Conservation (phyloP, 2,113 vertebrate species). For the Sciurus niger region DNA sequence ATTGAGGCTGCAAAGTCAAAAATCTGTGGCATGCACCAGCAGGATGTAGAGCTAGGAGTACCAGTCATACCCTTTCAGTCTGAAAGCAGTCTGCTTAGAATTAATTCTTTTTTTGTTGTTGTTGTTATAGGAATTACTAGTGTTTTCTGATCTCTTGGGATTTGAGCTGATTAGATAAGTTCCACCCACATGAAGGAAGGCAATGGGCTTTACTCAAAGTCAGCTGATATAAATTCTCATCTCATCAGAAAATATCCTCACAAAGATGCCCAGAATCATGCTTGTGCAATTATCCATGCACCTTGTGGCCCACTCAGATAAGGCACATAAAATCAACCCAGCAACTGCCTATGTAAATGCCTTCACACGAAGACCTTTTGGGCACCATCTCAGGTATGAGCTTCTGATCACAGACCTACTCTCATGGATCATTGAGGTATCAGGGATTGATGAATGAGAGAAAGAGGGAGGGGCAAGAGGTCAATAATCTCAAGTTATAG, state of each 20-base stretch:
- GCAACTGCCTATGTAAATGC: not conserved
- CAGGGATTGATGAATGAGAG: not conserved
- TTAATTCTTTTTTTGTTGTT: not conserved
- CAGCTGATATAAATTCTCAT: not conserved
- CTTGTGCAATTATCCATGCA: not conserved
- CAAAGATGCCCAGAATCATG: not conserved
- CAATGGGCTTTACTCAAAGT: not conserved
- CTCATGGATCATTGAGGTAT: not conserved
- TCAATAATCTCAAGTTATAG: not conserved
- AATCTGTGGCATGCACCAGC: not conserved
- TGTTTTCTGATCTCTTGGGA: not conserved
- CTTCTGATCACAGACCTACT: not conserved
- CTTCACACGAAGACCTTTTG: not conserved
- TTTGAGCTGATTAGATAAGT: not conserved
- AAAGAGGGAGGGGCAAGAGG: not conserved
- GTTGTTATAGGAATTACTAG: not conserved
- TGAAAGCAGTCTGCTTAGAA: not conserved
- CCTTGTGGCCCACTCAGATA: not conserved
- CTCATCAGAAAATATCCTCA: not conserved
- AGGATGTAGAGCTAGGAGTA: not conserved
- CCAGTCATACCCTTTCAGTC: not conserved
- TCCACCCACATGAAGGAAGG: not conserved
- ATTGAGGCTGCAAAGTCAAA: fast-evolving
- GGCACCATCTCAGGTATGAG: not conserved
- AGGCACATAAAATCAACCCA: not conserved